Percentiles rank a stretch among this genome's conserved stretches.
Conservation (phyloP, 2,888 invertebrate genomes). For the Philhelius pedissequus region DNA sequence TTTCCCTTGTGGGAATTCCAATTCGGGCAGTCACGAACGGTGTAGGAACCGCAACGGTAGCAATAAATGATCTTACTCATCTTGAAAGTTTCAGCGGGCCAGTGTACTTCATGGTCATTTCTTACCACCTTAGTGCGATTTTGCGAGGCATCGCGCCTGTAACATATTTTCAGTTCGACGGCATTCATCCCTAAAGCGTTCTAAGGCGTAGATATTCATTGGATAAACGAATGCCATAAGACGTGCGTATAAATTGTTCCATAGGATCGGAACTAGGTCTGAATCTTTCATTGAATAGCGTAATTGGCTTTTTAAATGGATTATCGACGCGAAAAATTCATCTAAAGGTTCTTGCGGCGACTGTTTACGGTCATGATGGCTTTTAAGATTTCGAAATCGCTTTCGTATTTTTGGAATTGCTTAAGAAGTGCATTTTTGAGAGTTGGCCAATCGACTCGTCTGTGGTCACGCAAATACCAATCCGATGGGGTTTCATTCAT, state of each 20-base stretch:
- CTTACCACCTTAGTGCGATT: neutral
- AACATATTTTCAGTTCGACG: neutral
- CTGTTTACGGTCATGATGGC: neutral
- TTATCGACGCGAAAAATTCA: neutral
- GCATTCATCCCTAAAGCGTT: slow-evolving; percentile 11
- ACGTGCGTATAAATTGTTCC: neutral
- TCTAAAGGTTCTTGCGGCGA: neutral
- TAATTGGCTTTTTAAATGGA: neutral
- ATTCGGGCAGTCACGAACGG: neutral
- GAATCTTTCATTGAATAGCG: neutral
- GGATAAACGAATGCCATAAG: neutral
- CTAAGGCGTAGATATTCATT: slow-evolving; percentile 1
- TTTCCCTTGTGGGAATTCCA: neutral
- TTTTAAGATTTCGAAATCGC: neutral
- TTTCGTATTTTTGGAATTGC: neutral
- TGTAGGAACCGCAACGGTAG: neutral
- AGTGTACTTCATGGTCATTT: neutral
- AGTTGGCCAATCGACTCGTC: neutral
- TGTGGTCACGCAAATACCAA: neutral
- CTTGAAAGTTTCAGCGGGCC: neutral
- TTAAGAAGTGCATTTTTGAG: neutral
- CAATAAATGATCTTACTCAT: neutral
- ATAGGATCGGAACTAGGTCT: neutral
- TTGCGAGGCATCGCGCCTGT: neutral
- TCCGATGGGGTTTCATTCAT: neutral